These are phyloP conservation scores for Prochilodus magdalenae DNA, from an alignment of 2,113 vertebrate species.

Conservation along the genomic window DNA sequence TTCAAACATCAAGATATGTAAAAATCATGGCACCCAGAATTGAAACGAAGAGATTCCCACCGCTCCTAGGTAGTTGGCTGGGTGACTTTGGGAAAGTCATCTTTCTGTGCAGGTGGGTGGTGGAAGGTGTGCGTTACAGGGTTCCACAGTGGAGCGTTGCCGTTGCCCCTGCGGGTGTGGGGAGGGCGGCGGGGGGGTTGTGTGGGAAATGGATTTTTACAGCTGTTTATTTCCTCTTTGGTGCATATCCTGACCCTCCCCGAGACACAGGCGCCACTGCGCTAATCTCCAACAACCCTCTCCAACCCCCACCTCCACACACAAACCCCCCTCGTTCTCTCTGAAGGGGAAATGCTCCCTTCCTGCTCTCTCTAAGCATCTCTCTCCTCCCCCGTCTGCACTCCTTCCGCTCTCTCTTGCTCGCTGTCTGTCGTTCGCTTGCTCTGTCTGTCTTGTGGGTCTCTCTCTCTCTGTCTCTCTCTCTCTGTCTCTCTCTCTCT, in stretches of 20 bases:
- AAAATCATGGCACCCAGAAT: too few species aligned
- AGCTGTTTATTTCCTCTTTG: slow-evolving; percentile 75
- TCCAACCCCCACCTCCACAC: slow-evolving; percentile 55
- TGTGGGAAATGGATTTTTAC: slow-evolving; percentile 68
- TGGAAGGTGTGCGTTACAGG: slow-evolving; percentile 31
- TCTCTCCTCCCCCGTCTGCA: slow-evolving; percentile 74
- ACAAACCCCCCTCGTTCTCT: slow-evolving; percentile 50
- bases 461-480: not conserved
- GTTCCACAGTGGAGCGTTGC: slow-evolving; percentile 11
- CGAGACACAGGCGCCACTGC: slow-evolving; percentile 76
- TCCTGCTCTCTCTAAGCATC: slow-evolving; percentile 70
- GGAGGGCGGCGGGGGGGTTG: slow-evolving; percentile 1
- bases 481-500: slow-evolving; percentile 17
- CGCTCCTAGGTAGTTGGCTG: slow-evolving; percentile 58
- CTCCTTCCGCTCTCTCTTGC: slow-evolving; percentile 66
- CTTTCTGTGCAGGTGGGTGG: slow-evolving; percentile 56
- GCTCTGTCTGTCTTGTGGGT: slow-evolving; percentile 35
- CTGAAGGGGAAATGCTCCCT: slow-evolving; percentile 77
- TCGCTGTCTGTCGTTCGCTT: slow-evolving; percentile 18
- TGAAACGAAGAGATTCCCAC: slow-evolving; percentile 13
- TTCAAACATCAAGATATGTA: too few species aligned
- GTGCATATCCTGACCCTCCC: slow-evolving; percentile 72
- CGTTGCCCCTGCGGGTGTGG: slow-evolving; percentile 30
- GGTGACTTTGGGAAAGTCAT: slow-evolving; percentile 70
- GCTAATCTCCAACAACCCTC: slow-evolving; percentile 73